A percentile compares a stretch with the other conserved stretches of the same genome.
Conservation (phyloP, 2,888 invertebrate genomes). For the Pseudoips prasinana region DNA sequence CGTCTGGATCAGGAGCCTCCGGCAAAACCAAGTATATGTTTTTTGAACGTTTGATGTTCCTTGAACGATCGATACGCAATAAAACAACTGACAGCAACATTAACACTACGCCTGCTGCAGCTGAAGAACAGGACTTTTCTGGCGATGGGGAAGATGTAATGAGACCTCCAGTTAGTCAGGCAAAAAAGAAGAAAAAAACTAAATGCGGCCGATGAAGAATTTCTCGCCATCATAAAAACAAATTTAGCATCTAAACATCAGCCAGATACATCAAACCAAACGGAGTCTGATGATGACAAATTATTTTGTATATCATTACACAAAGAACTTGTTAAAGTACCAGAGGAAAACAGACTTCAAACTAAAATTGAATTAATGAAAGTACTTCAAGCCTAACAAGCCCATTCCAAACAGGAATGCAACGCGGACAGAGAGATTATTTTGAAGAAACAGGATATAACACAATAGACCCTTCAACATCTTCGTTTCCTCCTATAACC, state of each 20-base stretch:
- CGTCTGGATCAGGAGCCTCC: conserved; percentile 16
- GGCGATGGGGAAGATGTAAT: conserved; percentile 20
- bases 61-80: conserved; percentile 9
- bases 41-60: conserved; percentile 20
- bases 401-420: too few species aligned
- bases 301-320: too few species aligned
- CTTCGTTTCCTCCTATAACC: too few species aligned
- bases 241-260: conserved; percentile 17
- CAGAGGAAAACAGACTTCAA: too few species aligned
- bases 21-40: conserved; percentile 14
- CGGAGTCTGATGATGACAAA: too few species aligned
- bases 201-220: conserved; percentile 20
- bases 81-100: conserved; percentile 19
- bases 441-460: conserved; percentile 14
- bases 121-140: conserved; percentile 12
- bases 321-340: too few species aligned
- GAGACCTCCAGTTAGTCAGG: conserved; percentile 12
- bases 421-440: too few species aligned
- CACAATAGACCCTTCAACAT: conserved; percentile 12
- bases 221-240: conserved; percentile 17
- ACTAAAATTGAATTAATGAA: too few species aligned
- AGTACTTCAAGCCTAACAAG: too few species aligned
- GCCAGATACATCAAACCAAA: too few species aligned
- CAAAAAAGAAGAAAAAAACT: conserved; percentile 17
- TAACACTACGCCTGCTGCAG: conserved; percentile 10